These are phyloP conservation scores for Pterostichus madidus DNA, from an alignment of 2,888 invertebrate genomes.

Conservation along the genomic window DNA sequence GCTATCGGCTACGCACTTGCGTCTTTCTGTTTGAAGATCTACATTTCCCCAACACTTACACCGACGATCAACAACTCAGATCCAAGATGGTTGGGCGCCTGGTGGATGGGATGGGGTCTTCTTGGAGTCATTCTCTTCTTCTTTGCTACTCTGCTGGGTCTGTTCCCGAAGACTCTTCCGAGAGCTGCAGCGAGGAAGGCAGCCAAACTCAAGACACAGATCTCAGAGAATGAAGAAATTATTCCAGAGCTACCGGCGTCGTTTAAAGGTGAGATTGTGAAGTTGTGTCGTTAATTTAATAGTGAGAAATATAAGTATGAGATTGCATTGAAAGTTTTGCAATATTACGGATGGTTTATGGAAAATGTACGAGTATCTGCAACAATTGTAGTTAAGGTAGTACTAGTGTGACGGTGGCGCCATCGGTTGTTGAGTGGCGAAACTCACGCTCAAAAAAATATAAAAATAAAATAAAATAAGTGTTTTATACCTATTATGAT, in stretches of 20 bases:
- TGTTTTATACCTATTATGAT: too few relatives aligned
- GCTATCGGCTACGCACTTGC: constrained; percentile 84
- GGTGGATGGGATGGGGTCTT: constrained; percentile 89
- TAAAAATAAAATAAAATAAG: too few relatives aligned
- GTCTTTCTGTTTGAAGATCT: constrained; percentile 83
- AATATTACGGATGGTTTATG: too few relatives aligned
- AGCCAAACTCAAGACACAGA: constrained; percentile 71
- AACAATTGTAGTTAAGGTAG: too few relatives aligned
- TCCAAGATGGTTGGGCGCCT: constrained; percentile 90
- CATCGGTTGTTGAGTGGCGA: too few relatives aligned
- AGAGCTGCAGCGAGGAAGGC: constrained; percentile 81
- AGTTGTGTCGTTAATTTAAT: constrained; percentile 30
- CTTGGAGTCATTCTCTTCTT: constrained; percentile 81
- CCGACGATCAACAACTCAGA: constrained; percentile 84
- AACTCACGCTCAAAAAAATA: too few relatives aligned
- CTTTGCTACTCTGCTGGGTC: constrained; percentile 81
- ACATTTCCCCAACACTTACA: constrained; percentile 83
- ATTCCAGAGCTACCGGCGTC: constrained; percentile 76
- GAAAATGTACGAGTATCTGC: too few relatives aligned
- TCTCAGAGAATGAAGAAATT: constrained; percentile 68
- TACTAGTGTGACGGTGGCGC: too few relatives aligned
- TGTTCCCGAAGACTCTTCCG: constrained; percentile 86
- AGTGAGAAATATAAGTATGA: background rate
- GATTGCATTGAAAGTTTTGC: too few relatives aligned
- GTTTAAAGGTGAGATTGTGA: constrained; percentile 73